Percentiles rank a stretch among this genome's conserved stretches.
Evolutionary conservation across 2,797 vertebrate genomes (phyloP).

Genomic region (Cyclura pinguis): DNA sequence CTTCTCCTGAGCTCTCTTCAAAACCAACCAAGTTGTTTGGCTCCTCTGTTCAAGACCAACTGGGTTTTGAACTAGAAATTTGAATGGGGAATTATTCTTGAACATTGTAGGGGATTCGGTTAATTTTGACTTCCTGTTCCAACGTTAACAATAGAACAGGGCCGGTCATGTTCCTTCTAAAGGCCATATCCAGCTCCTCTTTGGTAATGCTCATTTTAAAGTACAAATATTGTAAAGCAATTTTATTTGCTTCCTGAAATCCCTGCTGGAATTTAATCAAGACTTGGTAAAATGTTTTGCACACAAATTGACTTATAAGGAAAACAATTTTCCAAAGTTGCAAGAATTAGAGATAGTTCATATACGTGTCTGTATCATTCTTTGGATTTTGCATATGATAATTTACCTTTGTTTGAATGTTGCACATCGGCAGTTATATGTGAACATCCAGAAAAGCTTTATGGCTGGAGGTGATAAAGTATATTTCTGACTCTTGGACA

Average conservation of each 20-base stretch:
- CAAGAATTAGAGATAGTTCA: neutral
- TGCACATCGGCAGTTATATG: neutral
- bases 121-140: neutral
- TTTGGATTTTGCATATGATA: neutral
- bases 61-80: too few relatives aligned
- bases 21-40: too few relatives aligned
- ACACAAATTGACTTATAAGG: neutral
- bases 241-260: neutral
- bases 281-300: neutral
- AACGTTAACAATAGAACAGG: neutral
- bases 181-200: neutral
- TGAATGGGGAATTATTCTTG: too few relatives aligned
- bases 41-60: too few relatives aligned
- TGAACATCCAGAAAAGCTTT: neutral
- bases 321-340: constrained; percentile 1
- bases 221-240: neutral
- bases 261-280: neutral
- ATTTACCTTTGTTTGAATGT: neutral
- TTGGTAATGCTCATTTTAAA: neutral
- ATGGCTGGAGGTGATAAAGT: neutral
- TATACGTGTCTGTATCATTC: neutral
- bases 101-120: too few relatives aligned
- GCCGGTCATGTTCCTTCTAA: neutral
- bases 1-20: too few relatives aligned
- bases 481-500: neutral